These are phyloP conservation scores for Chiridota heheva DNA, from an alignment of 35 echinoderm and acorn worm genomes.

Conservation along the genomic window DNA sequence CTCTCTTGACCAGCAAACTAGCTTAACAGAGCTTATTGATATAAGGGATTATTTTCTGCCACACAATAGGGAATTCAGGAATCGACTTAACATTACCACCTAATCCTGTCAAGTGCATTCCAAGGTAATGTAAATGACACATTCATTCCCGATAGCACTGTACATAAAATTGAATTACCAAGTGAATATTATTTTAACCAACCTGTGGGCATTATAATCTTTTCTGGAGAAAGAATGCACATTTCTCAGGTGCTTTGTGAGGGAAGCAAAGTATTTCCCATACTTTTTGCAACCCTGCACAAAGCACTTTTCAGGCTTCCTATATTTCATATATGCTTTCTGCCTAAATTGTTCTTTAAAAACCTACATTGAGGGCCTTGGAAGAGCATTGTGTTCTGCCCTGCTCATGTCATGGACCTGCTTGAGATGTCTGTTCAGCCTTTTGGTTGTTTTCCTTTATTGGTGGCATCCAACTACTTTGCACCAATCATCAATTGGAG, in stretches of 20 bases:
- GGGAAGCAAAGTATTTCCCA: constrained; percentile 1
- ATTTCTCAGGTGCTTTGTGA: constrained; percentile 9
- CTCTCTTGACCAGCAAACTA: too few species aligned
- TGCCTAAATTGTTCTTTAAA: background rate
- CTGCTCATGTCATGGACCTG: background rate
- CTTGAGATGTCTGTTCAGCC: background rate
- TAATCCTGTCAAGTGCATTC: too few species aligned
- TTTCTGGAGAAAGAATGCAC: background rate
- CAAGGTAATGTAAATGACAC: too few species aligned
- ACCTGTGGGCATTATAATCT: background rate
- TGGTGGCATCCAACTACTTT: background rate
- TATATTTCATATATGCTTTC: constrained; percentile 16
- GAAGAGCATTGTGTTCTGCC: background rate
- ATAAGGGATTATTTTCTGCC: too few species aligned
- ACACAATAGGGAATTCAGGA: too few species aligned
- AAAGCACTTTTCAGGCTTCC: constrained; percentile 8
- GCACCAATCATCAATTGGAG: background rate
- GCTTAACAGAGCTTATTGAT: too few species aligned
- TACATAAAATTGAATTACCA: too few species aligned
- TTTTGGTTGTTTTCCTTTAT: background rate
- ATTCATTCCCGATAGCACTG: too few species aligned
- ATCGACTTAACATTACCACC: too few species aligned
- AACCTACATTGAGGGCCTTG: background rate
- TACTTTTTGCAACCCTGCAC: constrained; percentile 19
- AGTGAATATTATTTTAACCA: too few species aligned